Evolutionary conservation across 1,140 invertebrate species (phyloP), one percentile per base, ranked within the genome.

Genomic region (Agrilus planipennis): DNA sequence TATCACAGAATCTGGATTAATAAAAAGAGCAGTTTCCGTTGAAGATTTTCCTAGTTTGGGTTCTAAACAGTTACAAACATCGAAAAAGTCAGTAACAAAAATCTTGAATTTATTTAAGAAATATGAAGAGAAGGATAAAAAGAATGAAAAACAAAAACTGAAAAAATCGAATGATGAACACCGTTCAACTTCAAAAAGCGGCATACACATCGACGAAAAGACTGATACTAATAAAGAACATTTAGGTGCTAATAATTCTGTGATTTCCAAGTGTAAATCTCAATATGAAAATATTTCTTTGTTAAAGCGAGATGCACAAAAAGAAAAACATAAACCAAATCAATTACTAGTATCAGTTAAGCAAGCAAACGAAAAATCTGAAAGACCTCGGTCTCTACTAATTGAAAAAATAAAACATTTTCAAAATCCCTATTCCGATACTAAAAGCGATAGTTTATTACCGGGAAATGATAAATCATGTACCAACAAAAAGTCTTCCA

Each of bases 21-120:
- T 77, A 12, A 79, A 79, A 53, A 58, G 76, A 41, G 76, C 80
- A 2, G 71, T 74, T 1, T 82, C 79, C 14, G 68, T 76, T 3
- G 78, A 80, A 41, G 72, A 84, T 51, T 63, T 82, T 14, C 62
- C 55, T 46, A 53, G 51, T 34, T 52, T 53, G 2, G 32, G 38
- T 38, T 15, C 28, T 4, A 60, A 52, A 53, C 31, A 55, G 14
- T 37, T 55, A 21, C 51, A 60, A 49, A 45, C 44, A 43, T 62
- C 58, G 50, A 73, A 67, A 67, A 73, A 69, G 68, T 72, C 49
- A 62, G 76, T 61, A 55, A 81, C 53, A 58, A 79, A 74, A 46
- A 78, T 85, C 38, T 60, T 85, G 14, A 79, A 79, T 2, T 56
- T 85, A 1, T 80, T 86, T 47, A 79, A 76, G 41, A 83, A 77